Evolutionary conservation across 2,113 vertebrate genomes (phyloP).

Genomic region (Fregetta grallaria): DNA sequence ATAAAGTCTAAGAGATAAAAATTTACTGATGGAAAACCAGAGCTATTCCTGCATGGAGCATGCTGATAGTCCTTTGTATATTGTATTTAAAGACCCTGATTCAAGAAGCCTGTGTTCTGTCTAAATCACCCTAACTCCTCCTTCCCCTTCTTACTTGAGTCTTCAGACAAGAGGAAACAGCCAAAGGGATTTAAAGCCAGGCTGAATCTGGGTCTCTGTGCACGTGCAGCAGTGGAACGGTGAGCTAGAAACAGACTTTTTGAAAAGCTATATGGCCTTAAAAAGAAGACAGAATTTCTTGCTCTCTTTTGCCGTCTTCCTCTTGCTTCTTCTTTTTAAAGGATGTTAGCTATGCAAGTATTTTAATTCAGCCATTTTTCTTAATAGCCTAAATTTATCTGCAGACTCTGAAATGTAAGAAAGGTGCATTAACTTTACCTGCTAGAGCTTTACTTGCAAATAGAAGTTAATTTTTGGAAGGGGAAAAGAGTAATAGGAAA

Average conservation of each 20-base stretch:
- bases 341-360: background rate
- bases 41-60: background rate
- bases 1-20: background rate
- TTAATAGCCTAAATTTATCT: background rate
- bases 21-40: background rate
- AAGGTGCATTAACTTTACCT: background rate
- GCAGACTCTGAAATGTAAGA: background rate
- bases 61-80: background rate
- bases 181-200: background rate
- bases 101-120: background rate
- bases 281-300: background rate
- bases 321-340: background rate
- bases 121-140: background rate
- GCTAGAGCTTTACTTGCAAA: background rate
- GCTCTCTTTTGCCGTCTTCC: background rate
- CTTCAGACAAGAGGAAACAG: background rate
- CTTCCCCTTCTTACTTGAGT: background rate
- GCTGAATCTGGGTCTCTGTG: background rate
- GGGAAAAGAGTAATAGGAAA: background rate
- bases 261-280: background rate
- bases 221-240: background rate
- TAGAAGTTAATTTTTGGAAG: background rate
- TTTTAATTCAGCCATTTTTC: background rate
- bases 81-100: background rate
- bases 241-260: background rate